Conservation (phyloP, 2,888 invertebrate species). For the Tinea semifulvella region DNA sequence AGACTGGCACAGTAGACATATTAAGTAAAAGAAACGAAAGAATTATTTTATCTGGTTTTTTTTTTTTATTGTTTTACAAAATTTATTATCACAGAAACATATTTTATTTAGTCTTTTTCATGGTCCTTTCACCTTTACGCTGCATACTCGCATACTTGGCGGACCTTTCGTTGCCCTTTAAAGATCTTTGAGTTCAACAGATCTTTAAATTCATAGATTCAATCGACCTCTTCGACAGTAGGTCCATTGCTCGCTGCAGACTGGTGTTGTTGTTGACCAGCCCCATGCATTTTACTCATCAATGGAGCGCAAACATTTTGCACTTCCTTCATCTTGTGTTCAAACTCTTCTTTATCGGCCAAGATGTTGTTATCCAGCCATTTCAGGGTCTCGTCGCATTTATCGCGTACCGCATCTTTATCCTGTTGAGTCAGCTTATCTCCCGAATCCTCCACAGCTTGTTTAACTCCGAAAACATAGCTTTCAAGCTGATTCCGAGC, state of each 20-base stretch:
- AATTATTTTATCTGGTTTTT: too few relatives aligned
- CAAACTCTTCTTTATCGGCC: slow-evolving; percentile 82
- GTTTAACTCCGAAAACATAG: slow-evolving; percentile 62
- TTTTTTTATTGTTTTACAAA: too few relatives aligned
- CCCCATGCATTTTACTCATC: slow-evolving; percentile 65
- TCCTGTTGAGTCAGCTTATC: slow-evolving; percentile 72
- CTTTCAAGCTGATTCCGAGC: slow-evolving; percentile 75
- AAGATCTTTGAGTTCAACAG: too few relatives aligned
- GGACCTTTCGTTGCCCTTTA: too few relatives aligned
- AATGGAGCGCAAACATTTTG: slow-evolving; percentile 46
- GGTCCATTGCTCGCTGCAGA: too few relatives aligned
- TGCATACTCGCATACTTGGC: too few relatives aligned
- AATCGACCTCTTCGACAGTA: slow-evolving; percentile 13
- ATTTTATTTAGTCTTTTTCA: too few relatives aligned
- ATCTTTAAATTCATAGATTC: too few relatives aligned
- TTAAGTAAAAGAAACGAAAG: too few relatives aligned
- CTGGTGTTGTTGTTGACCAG: slow-evolving; percentile 25
- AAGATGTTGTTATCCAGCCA: slow-evolving; percentile 81
- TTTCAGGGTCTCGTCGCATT: slow-evolving; percentile 69
- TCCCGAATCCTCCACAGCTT: slow-evolving; percentile 48
- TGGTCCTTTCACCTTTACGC: too few relatives aligned
- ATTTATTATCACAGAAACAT: too few relatives aligned
- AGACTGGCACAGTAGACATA: too few relatives aligned
- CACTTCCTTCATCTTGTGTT: slow-evolving; percentile 70
- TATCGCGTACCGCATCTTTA: slow-evolving; percentile 69